phyloP scores from a whole-genome alignment of 2,113 vertebrate species.

The Calyptommatus sinebrachiatus region DNA sequence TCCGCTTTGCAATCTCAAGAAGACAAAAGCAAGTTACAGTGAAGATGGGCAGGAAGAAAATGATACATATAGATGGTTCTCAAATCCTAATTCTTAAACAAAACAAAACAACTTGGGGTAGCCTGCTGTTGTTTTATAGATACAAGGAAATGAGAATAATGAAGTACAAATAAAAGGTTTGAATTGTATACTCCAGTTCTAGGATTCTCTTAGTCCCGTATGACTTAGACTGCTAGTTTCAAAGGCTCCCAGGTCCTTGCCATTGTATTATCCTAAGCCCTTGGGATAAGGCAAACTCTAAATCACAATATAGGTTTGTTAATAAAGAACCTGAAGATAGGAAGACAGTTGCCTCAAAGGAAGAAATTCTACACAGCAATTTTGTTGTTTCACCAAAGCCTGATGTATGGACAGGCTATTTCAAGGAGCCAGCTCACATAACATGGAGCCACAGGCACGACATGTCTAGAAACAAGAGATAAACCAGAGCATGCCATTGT shows the following conservation, averaged over 20 bases:
- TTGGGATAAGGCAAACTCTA: constrained; percentile 33
- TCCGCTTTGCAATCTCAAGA: not conserved
- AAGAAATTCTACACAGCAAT: constrained; percentile 4
- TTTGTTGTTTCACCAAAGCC: not conserved
- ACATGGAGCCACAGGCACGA: constrained; percentile 9
- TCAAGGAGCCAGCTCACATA: not conserved
- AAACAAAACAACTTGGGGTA: not conserved
- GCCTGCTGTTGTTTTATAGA: not conserved
- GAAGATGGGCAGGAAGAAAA: not conserved
- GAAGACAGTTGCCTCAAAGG: constrained; percentile 23
- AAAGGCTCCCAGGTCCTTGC: not conserved
- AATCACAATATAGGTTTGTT: constrained; percentile 18
- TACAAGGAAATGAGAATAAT: not conserved
- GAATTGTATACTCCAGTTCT: not conserved
- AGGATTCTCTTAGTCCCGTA: constrained; percentile 8
- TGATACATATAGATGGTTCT: not conserved
- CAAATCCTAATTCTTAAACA: not conserved
- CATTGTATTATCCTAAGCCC: constrained; percentile 1
- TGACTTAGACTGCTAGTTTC: not conserved
- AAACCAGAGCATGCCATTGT: not conserved
- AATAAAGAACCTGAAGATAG: constrained; percentile 22
- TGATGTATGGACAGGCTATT: not conserved
- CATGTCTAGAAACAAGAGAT: not conserved
- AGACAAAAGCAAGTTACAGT: not conserved
- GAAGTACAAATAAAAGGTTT: not conserved